These are phyloP conservation scores for Mythimna vitellina DNA, from an alignment of 2,888 invertebrate species.

Conservation along the genomic window DNA sequence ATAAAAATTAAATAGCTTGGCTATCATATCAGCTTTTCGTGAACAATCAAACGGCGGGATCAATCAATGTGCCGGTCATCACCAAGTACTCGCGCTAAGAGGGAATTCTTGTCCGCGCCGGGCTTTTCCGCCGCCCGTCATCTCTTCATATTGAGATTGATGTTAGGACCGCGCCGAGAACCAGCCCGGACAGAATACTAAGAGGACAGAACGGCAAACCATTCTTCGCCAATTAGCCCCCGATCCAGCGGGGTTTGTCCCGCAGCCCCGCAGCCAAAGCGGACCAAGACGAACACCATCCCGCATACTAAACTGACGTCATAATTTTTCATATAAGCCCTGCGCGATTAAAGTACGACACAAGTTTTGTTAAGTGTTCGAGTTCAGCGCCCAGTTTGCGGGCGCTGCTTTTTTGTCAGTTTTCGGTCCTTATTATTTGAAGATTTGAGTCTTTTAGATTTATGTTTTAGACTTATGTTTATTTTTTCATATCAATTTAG, in stretches of 20 bases:
- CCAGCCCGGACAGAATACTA: conserved; percentile 85
- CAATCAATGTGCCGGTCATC: conserved; percentile 81
- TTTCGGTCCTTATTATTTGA: conserved; percentile 1
- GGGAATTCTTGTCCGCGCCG: conserved; percentile 85
- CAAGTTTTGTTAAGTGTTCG: conserved; percentile 63
- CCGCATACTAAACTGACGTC: conserved; percentile 87
- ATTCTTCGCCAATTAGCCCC: conserved; percentile 87
- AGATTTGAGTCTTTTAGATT: neutral
- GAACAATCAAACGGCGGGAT: conserved; percentile 71
- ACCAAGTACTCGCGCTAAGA: conserved; percentile 81
- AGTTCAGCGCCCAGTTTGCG: conserved; percentile 38
- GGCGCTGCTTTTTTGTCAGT: conserved; percentile 1
- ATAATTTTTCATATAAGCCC: conserved; percentile 86
- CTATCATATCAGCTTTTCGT: conserved; percentile 58
- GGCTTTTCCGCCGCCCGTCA: conserved; percentile 87
- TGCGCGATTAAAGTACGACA: conserved; percentile 77
- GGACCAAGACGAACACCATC: conserved; percentile 73
- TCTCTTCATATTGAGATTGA: conserved; percentile 89
- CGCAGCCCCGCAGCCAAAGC: conserved; percentile 67
- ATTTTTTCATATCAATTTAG: neutral
- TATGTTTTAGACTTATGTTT: neutral
- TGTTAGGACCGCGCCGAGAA: conserved; percentile 81
- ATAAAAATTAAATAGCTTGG: conserved; percentile 20
- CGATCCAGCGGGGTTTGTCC: conserved; percentile 83
- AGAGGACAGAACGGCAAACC: conserved; percentile 77